These are phyloP conservation scores for Plestiodon gilberti DNA, from an alignment of 2,113 vertebrate genomes.

Conservation along the genomic window DNA sequence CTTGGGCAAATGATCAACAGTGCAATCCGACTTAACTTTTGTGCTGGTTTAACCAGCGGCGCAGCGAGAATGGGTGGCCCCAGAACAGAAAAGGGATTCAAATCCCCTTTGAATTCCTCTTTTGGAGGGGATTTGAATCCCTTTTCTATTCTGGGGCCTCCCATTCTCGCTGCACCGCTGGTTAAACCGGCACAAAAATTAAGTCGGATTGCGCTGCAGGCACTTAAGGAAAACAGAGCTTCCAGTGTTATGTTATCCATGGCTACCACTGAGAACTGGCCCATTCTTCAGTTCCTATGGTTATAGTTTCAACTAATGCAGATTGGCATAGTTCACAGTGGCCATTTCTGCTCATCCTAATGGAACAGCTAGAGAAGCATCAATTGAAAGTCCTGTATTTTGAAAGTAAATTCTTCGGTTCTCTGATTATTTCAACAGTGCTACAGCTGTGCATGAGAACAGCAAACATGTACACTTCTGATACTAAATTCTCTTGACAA, in stretches of 20 bases:
- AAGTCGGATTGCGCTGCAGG: too few species aligned
- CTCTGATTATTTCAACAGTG: background rate
- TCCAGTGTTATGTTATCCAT: background rate
- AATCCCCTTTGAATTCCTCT: too few species aligned
- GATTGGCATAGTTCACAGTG: background rate
- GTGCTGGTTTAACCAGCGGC: too few species aligned
- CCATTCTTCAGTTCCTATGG: background rate
- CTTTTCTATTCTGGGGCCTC: too few species aligned
- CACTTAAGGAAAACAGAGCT: background rate
- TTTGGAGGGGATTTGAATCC: too few species aligned
- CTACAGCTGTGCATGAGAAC: background rate
- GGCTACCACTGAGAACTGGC: background rate
- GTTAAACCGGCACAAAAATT: too few species aligned
- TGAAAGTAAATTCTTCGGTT: conserved; percentile 15
- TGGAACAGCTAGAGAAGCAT: conserved; percentile 19
- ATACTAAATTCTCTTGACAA: conserved; percentile 41
- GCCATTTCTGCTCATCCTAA: conserved; percentile 3
- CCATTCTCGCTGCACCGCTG: too few species aligned
- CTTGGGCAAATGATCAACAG: background rate
- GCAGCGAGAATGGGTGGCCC: too few species aligned
- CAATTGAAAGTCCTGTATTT: background rate
- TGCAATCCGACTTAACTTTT: too few species aligned
- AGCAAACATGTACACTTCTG: background rate
- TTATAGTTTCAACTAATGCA: background rate
- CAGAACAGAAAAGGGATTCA: too few species aligned